phyloP scores from a whole-genome alignment of 2,113 vertebrate genomes.

The Phasianus colchicus region DNA sequence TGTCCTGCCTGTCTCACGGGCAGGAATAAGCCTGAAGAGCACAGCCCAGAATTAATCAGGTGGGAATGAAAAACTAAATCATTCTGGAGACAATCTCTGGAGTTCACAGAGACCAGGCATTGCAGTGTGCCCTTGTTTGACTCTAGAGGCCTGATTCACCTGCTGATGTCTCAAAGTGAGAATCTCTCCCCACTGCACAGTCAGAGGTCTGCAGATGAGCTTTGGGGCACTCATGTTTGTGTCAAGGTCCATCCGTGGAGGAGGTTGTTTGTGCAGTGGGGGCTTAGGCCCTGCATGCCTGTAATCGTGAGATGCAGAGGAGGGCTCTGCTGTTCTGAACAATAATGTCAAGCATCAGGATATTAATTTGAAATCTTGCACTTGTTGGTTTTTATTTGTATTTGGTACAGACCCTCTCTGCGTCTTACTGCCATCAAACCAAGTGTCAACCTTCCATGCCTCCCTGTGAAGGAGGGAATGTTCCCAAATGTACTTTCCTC shows the following conservation, averaged over 20 bases:
- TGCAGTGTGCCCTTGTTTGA: background rate
- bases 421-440: background rate
- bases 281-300: background rate
- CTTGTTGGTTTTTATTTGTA: slow-evolving; percentile 35
- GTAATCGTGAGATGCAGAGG: slow-evolving; percentile 41
- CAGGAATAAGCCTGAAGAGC: background rate
- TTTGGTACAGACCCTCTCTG: background rate
- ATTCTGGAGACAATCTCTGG: background rate
- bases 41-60: background rate
- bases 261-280: background rate
- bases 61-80: background rate
- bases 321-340: background rate
- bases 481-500: background rate
- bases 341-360: background rate
- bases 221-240: background rate
- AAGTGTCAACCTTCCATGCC: background rate
- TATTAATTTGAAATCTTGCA: slow-evolving; percentile 20
- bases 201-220: background rate
- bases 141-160: background rate
- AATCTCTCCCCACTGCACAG: background rate
- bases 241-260: background rate
- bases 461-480: background rate
- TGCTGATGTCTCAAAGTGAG: background rate
- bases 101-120: background rate
- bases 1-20: background rate